Percentiles rank a stretch among this genome's conserved stretches.
phyloP scores from a whole-genome alignment of 2,797 vertebrate genomes.

The Heterohyrax brucei region DNA sequence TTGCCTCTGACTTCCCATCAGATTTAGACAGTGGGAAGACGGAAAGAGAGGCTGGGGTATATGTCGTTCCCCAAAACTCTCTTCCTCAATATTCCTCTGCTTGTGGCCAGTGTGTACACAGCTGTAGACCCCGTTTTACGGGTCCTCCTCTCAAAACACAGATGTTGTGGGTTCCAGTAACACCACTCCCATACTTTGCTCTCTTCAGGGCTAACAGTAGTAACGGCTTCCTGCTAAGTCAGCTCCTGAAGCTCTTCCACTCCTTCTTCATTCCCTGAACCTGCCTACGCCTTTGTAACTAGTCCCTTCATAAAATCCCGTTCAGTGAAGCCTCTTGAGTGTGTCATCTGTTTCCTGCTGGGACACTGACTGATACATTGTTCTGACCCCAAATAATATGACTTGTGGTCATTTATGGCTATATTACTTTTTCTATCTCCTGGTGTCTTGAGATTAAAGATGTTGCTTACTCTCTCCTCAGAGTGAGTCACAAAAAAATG shows the following conservation, averaged over 20 bases:
- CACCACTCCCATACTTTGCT: background rate
- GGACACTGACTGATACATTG: background rate
- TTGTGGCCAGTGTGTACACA: background rate
- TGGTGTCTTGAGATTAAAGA: slow-evolving; percentile 34
- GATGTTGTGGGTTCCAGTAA: background rate
- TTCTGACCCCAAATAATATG: background rate
- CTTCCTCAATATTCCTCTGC: background rate
- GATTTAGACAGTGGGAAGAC: background rate
- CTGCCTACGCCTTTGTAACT: background rate
- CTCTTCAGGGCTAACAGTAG: background rate
- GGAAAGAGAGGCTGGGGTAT: background rate
- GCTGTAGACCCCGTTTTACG: background rate
- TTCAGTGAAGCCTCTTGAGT: background rate
- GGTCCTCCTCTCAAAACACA: background rate
- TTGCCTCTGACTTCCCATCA: background rate
- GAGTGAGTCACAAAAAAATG: slow-evolving; percentile 25
- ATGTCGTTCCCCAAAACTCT: background rate
- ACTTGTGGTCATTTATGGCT: background rate
- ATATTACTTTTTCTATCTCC: background rate
- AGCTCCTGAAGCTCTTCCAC: background rate
- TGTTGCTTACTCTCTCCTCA: slow-evolving; percentile 18
- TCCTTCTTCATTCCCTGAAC: background rate
- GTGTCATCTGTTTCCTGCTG: background rate
- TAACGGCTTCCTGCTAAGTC: background rate
- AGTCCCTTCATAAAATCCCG: background rate